Evolutionary conservation across 2,797 vertebrate genomes (phyloP).

Genomic region (Acrossocheilus fasciatus): DNA sequence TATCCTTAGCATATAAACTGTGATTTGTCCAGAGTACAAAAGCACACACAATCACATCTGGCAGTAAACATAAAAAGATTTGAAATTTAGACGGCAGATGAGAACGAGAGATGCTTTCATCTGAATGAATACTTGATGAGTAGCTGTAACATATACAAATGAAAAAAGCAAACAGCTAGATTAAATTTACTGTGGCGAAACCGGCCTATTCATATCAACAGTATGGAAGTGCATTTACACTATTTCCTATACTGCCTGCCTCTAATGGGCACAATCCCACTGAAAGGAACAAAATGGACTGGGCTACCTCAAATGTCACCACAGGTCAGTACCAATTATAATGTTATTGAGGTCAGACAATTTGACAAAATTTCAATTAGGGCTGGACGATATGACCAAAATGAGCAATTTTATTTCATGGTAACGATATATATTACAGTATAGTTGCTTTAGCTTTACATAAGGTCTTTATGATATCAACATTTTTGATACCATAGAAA

Average conservation of each 20-base stretch:
- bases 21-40: slow-evolving; percentile 21
- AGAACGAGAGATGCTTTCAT: not conserved
- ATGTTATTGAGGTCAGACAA: not conserved
- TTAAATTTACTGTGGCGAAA: not conserved
- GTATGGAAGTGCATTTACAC: not conserved
- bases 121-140: slow-evolving; percentile 15
- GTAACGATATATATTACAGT: no score
- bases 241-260: not conserved
- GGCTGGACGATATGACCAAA: no score
- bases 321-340: not conserved
- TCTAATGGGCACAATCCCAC: not conserved
- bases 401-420: no score
- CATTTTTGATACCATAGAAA: no score
- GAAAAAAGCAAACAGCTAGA: not conserved
- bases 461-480: no score
- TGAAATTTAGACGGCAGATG: slow-evolving; percentile 3
- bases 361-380: not conserved
- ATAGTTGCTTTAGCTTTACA: no score
- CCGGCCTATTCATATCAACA: slow-evolving; percentile 3
- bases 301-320: not conserved
- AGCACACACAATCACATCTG: slow-evolving; percentile 14
- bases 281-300: not conserved
- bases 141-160: not conserved
- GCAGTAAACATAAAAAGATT: slow-evolving; percentile 14
- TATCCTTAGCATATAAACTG: not conserved